phyloP scores from a whole-genome alignment of 1,140 invertebrate genomes.

The Cyphomyrmex costatus region DNA sequence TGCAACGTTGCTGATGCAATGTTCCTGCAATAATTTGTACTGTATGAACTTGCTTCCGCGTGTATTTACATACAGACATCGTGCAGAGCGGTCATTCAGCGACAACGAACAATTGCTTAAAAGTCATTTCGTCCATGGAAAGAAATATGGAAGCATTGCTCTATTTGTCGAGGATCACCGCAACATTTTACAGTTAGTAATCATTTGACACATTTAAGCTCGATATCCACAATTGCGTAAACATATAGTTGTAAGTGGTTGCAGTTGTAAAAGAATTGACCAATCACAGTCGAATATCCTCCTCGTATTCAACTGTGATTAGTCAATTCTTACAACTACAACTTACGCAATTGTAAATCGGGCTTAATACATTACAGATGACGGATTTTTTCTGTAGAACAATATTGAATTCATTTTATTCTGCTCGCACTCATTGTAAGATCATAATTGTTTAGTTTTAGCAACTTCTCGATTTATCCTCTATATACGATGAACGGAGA shows the following conservation, averaged over 20 bases:
- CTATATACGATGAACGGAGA: not conserved
- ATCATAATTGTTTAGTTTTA: slow-evolving; percentile 4
- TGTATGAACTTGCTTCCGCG: too few species aligned
- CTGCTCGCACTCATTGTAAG: not conserved
- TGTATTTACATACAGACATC: slow-evolving; percentile 10
- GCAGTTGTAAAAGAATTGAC: too few species aligned
- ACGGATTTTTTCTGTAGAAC: not conserved
- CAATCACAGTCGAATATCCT: too few species aligned
- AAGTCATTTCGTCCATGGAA: not conserved
- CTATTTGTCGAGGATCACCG: slow-evolving; percentile 57
- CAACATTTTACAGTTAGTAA: slow-evolving; percentile 56
- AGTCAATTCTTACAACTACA: too few species aligned
- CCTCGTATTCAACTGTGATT: too few species aligned
- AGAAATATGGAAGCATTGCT: slow-evolving; percentile 26
- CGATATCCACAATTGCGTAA: too few species aligned
- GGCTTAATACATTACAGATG: not conserved
- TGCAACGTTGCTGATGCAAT: too few species aligned
- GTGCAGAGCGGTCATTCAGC: not conserved
- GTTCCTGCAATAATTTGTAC: too few species aligned
- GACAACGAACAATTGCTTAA: not conserved
- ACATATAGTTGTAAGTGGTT: too few species aligned
- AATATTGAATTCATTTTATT: not conserved
- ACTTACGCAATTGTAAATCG: too few species aligned
- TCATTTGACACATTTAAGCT: slow-evolving; percentile 1
- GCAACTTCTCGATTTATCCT: not conserved